Evolutionary conservation across 2,113 vertebrate species (phyloP).

Genomic region (Myrmecobius fasciatus): DNA sequence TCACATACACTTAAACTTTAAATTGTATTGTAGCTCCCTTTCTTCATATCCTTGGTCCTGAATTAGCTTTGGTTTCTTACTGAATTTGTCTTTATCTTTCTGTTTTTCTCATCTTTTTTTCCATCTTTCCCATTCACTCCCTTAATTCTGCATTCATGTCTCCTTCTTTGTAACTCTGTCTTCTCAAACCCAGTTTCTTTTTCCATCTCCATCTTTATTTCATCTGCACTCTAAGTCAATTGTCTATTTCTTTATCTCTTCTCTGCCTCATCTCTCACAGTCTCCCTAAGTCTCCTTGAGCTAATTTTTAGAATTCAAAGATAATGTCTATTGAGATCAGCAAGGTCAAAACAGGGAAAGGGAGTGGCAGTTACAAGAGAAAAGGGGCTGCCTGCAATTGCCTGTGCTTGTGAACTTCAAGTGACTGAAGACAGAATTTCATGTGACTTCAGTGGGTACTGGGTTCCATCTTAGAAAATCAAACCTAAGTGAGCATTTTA

Average conservation of each 20-base stretch:
- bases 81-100: not conserved
- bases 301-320: not conserved
- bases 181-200: not conserved
- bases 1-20: not conserved
- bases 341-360: not conserved
- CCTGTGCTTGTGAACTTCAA: too few relatives aligned
- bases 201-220: not conserved
- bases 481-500: not conserved
- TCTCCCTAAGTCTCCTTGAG: not conserved
- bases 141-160: not conserved
- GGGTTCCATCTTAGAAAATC: not conserved
- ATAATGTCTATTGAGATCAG: not conserved
- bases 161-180: not conserved
- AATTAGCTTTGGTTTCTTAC: not conserved
- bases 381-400: not conserved
- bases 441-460: not conserved
- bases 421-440: not conserved
- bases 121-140: not conserved
- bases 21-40: not conserved
- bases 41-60: not conserved
- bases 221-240: not conserved
- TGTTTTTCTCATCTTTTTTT: not conserved
- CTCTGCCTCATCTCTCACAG: not conserved
- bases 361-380: not conserved
- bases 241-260: not conserved